Percentiles rank a stretch among this genome's conserved stretches.
Conservation (phyloP, 2,888 invertebrate species). For the Drosophila gaucha region DNA sequence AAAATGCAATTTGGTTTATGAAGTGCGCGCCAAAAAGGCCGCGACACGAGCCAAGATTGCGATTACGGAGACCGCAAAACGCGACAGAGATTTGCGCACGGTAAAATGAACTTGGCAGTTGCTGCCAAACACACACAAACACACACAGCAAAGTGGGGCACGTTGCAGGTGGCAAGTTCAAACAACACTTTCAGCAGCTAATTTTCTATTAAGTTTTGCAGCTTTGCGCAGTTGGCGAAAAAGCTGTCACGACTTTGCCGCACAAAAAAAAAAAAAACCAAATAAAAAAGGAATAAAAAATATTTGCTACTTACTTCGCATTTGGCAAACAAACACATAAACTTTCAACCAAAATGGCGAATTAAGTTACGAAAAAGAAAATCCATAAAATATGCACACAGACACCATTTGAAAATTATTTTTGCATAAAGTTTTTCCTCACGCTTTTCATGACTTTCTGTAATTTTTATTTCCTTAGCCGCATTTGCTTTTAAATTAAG, state of each 20-base stretch:
- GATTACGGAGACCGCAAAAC: slow-evolving; percentile 32
- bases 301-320: slow-evolving; percentile 40
- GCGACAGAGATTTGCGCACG: slow-evolving; percentile 58
- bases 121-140: slow-evolving; percentile 4
- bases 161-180: slow-evolving; percentile 55
- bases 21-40: slow-evolving; percentile 61
- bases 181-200: slow-evolving; percentile 62
- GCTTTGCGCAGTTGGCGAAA: slow-evolving; percentile 39
- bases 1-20: slow-evolving; percentile 78
- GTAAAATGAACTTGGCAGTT: slow-evolving; percentile 70
- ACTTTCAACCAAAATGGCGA: slow-evolving; percentile 38
- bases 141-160: slow-evolving; percentile 16
- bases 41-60: slow-evolving; percentile 27
- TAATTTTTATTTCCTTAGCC: background rate
- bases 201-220: slow-evolving; percentile 64
- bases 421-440: slow-evolving; percentile 20
- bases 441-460: background rate
- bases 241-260: slow-evolving; percentile 53
- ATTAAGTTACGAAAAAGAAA: slow-evolving; percentile 36
- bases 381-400: slow-evolving; percentile 33
- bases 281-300: background rate
- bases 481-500: slow-evolving; percentile 13
- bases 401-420: slow-evolving; percentile 25
- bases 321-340: slow-evolving; percentile 50
- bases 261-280: background rate